Evolutionary conservation across 2,888 invertebrate species (phyloP), one percentile per base, ranked within the genome.

Genomic region (Ectemnius continuus): DNA sequence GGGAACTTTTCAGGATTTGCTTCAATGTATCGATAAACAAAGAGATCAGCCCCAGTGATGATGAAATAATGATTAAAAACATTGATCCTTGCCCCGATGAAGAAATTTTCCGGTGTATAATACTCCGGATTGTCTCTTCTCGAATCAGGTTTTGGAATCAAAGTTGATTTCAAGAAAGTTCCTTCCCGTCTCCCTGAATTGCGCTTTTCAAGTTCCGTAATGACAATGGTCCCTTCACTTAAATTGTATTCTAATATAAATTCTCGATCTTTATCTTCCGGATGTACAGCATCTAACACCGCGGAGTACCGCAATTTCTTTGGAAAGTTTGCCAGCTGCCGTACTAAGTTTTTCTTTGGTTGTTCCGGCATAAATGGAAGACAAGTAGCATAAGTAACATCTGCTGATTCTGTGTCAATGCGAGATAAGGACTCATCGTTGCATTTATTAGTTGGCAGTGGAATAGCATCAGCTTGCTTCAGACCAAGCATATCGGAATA

Each of bases 161-260:
- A 91, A 83, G 93, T 94, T 48, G 94, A 88, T 78, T 93, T 93
- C 61, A 97, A 91, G 91, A 97, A 97, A 87, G 93, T 94, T 0
- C 97, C 97, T 65, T 95, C 96, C 18, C 85, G 85, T 71, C 91
- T 84, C 1, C 97, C 97, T 0, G 96, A 95, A 91, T 96, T 96
- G 28, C 93, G 91, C 16, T 94, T 93, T 2, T 93, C 93, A 3
- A 95, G 92, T 90, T 97, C 97, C 70, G 93, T 93, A 70, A 97
- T 95, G 81, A 93, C 93, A 84, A 97, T 93, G 75, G 94, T 94
- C 66, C 96, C 95, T 83, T 97, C 95, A 4, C 94, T 94, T 57
- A 97, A 92, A 70, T 94, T 94, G 91, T 96, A 97, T 2, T 94
- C 93, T 48, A 97, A 88, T 48, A 97, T 92, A 88, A 97, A 97